phyloP scores from a whole-genome alignment of 2,797 vertebrate genomes.

The Galago senegalensis region DNA sequence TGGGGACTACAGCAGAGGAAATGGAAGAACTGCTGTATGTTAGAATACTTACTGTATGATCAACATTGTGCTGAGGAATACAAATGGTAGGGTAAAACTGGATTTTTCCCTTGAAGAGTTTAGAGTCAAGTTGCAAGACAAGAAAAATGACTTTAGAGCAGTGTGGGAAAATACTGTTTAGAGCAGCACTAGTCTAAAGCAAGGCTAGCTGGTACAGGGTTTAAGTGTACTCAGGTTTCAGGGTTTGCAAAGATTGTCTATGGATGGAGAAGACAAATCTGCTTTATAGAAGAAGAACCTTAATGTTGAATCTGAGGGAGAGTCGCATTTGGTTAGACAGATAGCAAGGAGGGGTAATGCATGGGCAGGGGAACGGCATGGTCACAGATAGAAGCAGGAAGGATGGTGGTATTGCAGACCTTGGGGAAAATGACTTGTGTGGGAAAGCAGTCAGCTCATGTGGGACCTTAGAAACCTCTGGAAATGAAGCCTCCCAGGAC shows the following conservation, averaged over 20 bases:
- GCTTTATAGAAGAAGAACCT: neutral
- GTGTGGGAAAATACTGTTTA: neutral
- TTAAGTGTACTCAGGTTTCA: neutral
- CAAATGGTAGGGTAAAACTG: neutral
- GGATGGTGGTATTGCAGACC: neutral
- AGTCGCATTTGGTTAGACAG: neutral
- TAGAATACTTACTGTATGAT: neutral
- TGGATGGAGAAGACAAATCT: neutral
- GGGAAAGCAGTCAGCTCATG: conserved; percentile 38
- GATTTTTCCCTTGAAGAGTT: neutral
- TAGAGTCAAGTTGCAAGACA: neutral
- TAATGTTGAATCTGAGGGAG: neutral
- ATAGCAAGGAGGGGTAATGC: neutral
- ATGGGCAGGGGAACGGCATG: neutral
- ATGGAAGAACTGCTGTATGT: neutral
- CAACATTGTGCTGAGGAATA: neutral
- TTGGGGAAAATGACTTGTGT: conserved; percentile 4
- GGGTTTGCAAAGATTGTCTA: neutral
- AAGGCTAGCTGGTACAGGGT: neutral
- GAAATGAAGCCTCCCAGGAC: conserved; percentile 79
- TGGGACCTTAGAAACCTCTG: conserved; percentile 74
- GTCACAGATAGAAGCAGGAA: neutral
- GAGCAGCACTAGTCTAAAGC: accelerated
- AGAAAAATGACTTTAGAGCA: neutral
- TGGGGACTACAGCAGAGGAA: neutral